Evolutionary conservation across 2,888 invertebrate genomes (phyloP), one percentile per base, ranked within the genome.

Genomic region (Phyllotreta striolata): DNA sequence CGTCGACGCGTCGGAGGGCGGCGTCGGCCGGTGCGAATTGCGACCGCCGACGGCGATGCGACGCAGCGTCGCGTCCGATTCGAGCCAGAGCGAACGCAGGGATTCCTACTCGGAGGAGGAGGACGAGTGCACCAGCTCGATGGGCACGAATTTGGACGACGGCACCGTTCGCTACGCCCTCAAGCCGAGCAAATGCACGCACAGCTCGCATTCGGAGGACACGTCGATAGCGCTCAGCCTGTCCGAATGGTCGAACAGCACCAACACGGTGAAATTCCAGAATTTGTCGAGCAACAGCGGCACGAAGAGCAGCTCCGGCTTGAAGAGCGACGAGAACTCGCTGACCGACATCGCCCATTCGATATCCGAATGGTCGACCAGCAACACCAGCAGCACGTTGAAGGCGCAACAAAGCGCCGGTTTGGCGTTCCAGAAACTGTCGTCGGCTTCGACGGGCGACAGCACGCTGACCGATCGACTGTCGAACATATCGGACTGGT

Each of bases 241-340:
- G 74, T 93, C 93, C 1, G 93, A 94, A 76, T 93, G 93, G 92
- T 93, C 93, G 0, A 93, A 92, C 40, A 93, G 92, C 56, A 93
- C 92, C 0, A 93, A 91, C 71, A 93, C 93, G 0, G 93, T 93
- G 0, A 87, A 92, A 77, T 93, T 90, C 73, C 90, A 89, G 49
- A 91, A 90, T 81, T 83, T 90, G 37, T 90, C 90, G 0, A 90
- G 89, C 35, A 82, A 80, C 59, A 82, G 81, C 66, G 84, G 85
- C 72, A 85, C 85, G 64, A 87, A 86, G 75, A 87, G 87, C 70
- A 87, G 86, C 70, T 84, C 87, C 5, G 87, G 87, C 64, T 83
- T 86, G 66, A 92, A 92, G 77, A 92, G 92, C 70, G 92, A 92
- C 73, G 92, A 92, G 74, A 92, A 92, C 55, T 88, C 88, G 0